These are phyloP conservation scores for Scomber scombrus DNA, from an alignment of 2,113 vertebrate species.

Conservation along the genomic window DNA sequence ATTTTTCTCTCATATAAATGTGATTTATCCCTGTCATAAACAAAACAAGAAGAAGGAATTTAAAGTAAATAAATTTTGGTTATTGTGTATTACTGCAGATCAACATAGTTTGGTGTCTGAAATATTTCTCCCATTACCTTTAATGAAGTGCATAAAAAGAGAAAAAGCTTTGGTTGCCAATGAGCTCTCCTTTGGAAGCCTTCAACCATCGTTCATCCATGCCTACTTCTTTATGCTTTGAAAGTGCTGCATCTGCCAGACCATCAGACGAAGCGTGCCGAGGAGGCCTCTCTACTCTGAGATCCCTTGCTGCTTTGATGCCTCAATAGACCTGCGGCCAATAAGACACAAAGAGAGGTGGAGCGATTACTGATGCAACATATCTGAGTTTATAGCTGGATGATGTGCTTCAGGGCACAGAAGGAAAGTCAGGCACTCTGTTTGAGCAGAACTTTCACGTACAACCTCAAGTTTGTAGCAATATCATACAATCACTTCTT, in stretches of 20 bases:
- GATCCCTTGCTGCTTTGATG: conserved; percentile 78
- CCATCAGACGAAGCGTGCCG: conserved; percentile 63
- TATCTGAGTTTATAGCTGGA: conserved; percentile 56
- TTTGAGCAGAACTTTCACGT: conserved; percentile 39
- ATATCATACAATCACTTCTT: conserved; percentile 2
- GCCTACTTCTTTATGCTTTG: conserved; percentile 63
- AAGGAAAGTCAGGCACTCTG: conserved; percentile 39
- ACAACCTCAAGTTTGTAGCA: conserved; percentile 26
- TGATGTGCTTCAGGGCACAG: conserved; percentile 39
- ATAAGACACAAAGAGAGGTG: conserved; percentile 73
- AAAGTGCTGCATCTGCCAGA: conserved; percentile 67
- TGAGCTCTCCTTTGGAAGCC: conserved; percentile 52
- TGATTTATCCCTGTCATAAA: too few species aligned
- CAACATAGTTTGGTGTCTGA: neutral
- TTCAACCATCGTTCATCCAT: conserved; percentile 57
- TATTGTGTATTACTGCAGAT: neutral
- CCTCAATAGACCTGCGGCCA: conserved; percentile 73
- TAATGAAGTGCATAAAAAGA: conserved; percentile 5
- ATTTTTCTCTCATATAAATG: too few species aligned
- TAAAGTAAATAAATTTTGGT: neutral
- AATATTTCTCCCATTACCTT: conserved; percentile 1
- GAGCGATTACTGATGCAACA: conserved; percentile 79
- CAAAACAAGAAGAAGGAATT: neutral
- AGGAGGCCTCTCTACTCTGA: conserved; percentile 60
- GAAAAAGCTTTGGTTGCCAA: conserved; percentile 27